A percentile compares a stretch with the other conserved stretches of the same genome.
Evolutionary conservation across 2,797 vertebrate genomes (phyloP).

Genomic region (Sibirionetta formosa): DNA sequence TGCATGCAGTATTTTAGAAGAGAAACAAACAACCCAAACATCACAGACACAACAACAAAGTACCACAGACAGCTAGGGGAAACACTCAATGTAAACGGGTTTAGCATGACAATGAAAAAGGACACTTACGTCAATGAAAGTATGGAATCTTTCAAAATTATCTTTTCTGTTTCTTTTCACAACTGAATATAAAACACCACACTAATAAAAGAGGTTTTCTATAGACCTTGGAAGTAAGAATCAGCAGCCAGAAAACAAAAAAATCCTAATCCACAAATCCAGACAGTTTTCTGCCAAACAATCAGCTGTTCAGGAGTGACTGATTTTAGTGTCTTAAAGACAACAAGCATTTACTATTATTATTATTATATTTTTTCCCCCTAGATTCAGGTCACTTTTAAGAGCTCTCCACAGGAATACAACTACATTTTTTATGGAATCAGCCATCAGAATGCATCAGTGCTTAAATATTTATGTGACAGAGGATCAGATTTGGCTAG

Average conservation of each 20-base stretch:
- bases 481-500: not conserved
- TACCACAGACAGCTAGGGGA: not conserved
- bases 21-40: not conserved
- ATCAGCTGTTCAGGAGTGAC: not conserved
- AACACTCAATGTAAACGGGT: not conserved
- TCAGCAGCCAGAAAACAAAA: not conserved
- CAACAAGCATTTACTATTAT: not conserved
- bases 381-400: not conserved
- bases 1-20: not conserved
- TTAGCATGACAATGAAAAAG: not conserved
- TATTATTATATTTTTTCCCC: no score
- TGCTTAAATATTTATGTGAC: not conserved
- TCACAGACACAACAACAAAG: accelerated
- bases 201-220: not conserved
- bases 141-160: not conserved
- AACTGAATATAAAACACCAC: not conserved
- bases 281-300: not conserved
- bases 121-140: not conserved
- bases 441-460: not conserved
- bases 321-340: not conserved
- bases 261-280: not conserved
- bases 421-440: not conserved
- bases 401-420: not conserved
- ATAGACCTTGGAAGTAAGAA: not conserved
- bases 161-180: not conserved